Evolutionary conservation across 2,888 invertebrate genomes (phyloP).

Genomic region (Sicus ferrugineus): DNA sequence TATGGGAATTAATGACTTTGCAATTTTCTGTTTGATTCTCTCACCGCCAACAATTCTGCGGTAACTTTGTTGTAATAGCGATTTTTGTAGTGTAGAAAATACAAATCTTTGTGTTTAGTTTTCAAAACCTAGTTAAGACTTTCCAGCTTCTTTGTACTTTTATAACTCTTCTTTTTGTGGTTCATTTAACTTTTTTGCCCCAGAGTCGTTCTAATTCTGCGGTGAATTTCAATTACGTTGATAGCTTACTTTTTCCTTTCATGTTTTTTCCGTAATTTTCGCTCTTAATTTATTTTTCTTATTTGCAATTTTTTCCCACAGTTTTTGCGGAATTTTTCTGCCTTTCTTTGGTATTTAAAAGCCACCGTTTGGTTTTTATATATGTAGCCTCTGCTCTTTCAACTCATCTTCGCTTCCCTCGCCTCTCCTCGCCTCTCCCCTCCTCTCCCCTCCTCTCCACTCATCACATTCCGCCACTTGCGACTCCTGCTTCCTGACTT

Average conservation of each 20-base stretch:
- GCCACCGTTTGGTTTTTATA: slow-evolving; percentile 15
- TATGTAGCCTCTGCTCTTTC: slow-evolving; percentile 1
- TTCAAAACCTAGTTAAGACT: neutral
- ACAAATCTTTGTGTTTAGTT: neutral
- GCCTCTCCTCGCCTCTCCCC: neutral
- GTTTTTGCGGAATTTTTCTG: neutral
- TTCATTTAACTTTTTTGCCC: neutral
- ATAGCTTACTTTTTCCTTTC: slow-evolving; percentile 32
- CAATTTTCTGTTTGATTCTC: slow-evolving; percentile 10
- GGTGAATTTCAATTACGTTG: slow-evolving; percentile 53
- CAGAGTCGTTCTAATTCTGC: slow-evolving; percentile 39
- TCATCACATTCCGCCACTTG: neutral
- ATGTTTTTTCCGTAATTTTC: slow-evolving; percentile 18
- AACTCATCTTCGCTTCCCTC: no score
- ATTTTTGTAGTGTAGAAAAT: neutral
- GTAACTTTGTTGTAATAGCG: neutral
- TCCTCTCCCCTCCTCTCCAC: neutral
- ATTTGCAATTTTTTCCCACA: neutral
- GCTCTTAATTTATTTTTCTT: slow-evolving; percentile 5
- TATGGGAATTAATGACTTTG: slow-evolving; percentile 27
- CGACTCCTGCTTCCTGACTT: neutral
- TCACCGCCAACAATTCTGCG: neutral
- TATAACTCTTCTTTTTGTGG: neutral
- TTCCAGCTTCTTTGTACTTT: neutral
- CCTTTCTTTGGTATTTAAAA: slow-evolving; percentile 27